These are phyloP conservation scores for Epinotia nisella DNA, from an alignment of 2,888 invertebrate species.

Conservation along the genomic window DNA sequence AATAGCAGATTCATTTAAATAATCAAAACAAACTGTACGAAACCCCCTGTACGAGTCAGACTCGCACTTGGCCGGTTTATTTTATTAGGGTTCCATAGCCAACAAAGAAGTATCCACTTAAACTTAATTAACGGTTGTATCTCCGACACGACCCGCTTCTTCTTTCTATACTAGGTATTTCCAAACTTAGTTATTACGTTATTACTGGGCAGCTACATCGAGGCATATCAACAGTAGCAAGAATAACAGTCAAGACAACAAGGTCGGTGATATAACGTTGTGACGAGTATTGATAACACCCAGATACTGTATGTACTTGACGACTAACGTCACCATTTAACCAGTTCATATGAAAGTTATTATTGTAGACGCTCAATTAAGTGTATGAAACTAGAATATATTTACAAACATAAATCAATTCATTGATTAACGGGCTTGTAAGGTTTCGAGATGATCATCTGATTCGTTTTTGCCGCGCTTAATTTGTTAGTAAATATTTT, in stretches of 20 bases:
- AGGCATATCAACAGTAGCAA: constrained; percentile 48
- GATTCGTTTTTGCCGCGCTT: constrained; percentile 3
- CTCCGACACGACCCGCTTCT: no score
- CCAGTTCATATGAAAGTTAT: constrained; percentile 26
- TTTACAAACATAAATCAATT: constrained; percentile 40
- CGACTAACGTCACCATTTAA: constrained; percentile 35
- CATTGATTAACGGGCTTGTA: constrained; percentile 16
- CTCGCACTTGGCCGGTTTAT: no score
- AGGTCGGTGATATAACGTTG: constrained; percentile 79
- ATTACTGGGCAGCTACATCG: constrained; percentile 10
- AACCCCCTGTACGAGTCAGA: no score
- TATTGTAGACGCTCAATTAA: constrained; percentile 34
- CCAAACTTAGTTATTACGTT: constrained; percentile 6
- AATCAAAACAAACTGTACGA: no score
- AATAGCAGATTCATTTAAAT: no score
- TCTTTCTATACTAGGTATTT: constrained; percentile 36
- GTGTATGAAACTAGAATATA: constrained; percentile 32
- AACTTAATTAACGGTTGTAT: no score
- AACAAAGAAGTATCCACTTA: no score
- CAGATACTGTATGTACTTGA: constrained; percentile 54
- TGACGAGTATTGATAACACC: constrained; percentile 68
- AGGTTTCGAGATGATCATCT: not conserved
- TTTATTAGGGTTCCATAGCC: no score
- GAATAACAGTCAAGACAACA: constrained; percentile 75
- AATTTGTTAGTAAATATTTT: constrained; percentile 10